phyloP scores from a whole-genome alignment of 2,797 vertebrate genomes.

The Moxostoma hubbsi region DNA sequence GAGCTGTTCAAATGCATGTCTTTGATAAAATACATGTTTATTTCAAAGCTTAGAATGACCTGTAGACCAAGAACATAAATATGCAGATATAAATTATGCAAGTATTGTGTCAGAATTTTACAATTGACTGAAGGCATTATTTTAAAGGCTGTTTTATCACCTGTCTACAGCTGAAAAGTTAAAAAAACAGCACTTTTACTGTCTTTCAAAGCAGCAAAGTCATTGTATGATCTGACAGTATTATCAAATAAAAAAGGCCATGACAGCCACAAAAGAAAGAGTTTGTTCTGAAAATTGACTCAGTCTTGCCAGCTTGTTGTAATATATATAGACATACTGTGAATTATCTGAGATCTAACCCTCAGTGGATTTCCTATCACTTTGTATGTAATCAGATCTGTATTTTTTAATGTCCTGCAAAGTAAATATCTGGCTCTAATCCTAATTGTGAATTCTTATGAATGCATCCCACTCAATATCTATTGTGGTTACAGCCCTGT shows the following conservation, averaged over 20 bases:
- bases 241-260: not conserved
- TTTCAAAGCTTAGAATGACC: not conserved
- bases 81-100: not conserved
- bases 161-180: not conserved
- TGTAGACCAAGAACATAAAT: not conserved
- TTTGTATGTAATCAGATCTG: not conserved
- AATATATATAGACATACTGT: not conserved
- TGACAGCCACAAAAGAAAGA: not conserved
- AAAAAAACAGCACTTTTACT: not conserved
- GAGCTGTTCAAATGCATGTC: not conserved
- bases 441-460: not conserved
- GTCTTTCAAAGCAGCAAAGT: not conserved
- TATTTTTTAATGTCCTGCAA: not conserved
- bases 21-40: constrained; percentile 8
- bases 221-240: not conserved
- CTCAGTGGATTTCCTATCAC: not conserved
- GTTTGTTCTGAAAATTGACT: not conserved
- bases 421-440: not conserved
- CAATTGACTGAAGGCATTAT: not conserved
- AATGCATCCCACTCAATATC: not conserved
- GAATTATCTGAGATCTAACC: not conserved
- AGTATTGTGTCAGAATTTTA: not conserved
- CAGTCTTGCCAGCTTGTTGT: not conserved
- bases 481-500: too few species aligned
- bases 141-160: not conserved